Evolutionary conservation across 2,113 vertebrate genomes (phyloP).

Genomic region (Xyliphius kryptos): DNA sequence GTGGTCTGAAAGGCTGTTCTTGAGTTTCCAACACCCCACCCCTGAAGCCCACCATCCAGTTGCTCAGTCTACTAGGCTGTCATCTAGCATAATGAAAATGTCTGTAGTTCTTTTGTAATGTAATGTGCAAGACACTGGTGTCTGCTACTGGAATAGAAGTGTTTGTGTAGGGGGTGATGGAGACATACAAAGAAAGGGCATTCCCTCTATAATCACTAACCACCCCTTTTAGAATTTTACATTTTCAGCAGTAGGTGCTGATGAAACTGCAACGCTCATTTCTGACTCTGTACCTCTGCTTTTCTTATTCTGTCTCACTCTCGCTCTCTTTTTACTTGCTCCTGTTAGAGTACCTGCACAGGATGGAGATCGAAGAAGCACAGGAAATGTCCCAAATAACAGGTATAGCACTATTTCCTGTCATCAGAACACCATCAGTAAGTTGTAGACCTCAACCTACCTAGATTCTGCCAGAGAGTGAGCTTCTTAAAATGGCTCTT

Average conservation of each 20-base stretch:
- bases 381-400: conserved; percentile 96
- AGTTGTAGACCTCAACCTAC: too few relatives aligned
- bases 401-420: conserved; percentile 78
- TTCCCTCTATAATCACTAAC: conserved; percentile 50
- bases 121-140: conserved; percentile 82
- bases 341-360: conserved; percentile 82
- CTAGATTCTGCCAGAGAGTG: too few relatives aligned
- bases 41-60: too few relatives aligned
- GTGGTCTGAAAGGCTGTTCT: conserved; percentile 73
- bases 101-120: conserved; percentile 97
- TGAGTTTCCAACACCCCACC: conserved; percentile 38
- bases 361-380: conserved; percentile 93
- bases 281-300: conserved; percentile 27
- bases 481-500: too few relatives aligned
- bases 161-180: conserved; percentile 65
- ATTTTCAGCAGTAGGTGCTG: conserved; percentile 54
- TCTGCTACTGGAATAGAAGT: conserved; percentile 72
- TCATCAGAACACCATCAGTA: too few relatives aligned
- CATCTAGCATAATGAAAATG: conserved; percentile 86
- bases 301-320: conserved; percentile 13
- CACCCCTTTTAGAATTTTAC: conserved; percentile 50
- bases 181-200: conserved; percentile 67
- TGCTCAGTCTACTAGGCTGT: conserved; percentile 43
- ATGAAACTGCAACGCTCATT: conserved; percentile 61
- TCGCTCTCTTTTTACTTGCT: conserved; percentile 43